A percentile compares a stretch with the other conserved stretches of the same genome.
These are phyloP conservation scores for Lycaon pictus DNA, from an alignment of 2,113 vertebrate species.

Conservation along the genomic window DNA sequence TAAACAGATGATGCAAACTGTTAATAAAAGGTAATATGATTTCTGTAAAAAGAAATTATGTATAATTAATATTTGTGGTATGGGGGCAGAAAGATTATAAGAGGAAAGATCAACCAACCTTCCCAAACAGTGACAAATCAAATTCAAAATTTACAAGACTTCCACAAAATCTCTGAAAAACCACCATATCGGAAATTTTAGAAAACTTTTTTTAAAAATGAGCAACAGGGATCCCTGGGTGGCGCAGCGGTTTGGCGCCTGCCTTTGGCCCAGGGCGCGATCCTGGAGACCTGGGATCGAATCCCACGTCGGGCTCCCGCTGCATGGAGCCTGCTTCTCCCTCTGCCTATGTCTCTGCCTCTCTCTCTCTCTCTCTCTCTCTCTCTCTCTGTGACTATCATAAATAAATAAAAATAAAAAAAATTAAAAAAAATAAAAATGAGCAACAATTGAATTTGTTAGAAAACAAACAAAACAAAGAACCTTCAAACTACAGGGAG, in stretches of 20 bases:
- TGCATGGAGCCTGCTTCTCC: no score
- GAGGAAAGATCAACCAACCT: background rate
- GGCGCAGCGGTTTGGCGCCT: no score
- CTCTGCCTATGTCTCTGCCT: no score
- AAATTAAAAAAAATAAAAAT: background rate
- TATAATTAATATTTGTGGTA: background rate
- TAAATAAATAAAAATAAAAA: no score
- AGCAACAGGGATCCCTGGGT: background rate
- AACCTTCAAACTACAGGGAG: constrained; percentile 13
- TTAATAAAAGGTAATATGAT: constrained; percentile 21
- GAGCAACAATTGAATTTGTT: constrained; percentile 2
- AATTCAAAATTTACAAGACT: constrained; percentile 8
- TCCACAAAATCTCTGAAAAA: constrained; percentile 27
- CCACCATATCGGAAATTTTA: background rate
- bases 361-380: no score
- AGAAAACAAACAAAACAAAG: constrained; percentile 8
- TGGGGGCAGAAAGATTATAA: background rate
- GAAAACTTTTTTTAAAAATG: background rate
- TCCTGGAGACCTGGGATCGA: no score
- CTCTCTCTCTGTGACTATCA: no score
- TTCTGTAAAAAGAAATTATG: constrained; percentile 22
- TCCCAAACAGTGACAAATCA: background rate
- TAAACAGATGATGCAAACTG: background rate
- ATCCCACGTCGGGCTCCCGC: no score
- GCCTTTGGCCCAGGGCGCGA: no score